Evolutionary conservation across 2,797 vertebrate genomes (phyloP).

Genomic region (Anguilla obscura): DNA sequence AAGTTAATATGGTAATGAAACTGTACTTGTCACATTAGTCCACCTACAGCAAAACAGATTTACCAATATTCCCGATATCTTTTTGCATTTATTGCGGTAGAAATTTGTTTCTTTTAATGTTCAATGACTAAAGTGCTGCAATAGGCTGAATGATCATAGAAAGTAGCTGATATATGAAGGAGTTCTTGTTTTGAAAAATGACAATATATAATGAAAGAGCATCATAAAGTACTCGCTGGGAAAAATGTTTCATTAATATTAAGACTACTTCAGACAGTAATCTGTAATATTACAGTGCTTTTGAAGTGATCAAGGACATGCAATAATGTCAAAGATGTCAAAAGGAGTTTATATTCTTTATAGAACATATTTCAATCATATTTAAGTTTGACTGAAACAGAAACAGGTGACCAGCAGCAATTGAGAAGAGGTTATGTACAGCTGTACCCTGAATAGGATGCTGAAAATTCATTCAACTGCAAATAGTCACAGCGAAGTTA

Average conservation of each 20-base stretch:
- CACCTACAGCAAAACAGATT: background rate
- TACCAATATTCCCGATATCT: background rate
- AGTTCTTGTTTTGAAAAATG: too few relatives aligned
- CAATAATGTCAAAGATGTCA: background rate
- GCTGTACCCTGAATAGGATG: constrained; percentile 12
- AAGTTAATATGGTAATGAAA: background rate
- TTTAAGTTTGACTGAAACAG: background rate
- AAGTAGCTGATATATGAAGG: too few relatives aligned
- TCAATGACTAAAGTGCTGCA: too few relatives aligned
- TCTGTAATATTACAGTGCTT: background rate
- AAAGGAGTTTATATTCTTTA: background rate
- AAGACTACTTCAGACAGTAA: too few relatives aligned
- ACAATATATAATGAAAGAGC: too few relatives aligned
- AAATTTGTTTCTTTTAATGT: too few relatives aligned
- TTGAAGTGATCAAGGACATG: background rate
- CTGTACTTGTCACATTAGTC: background rate
- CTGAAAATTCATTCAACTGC: constrained; percentile 4
- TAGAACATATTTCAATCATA: background rate
- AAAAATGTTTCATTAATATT: too few relatives aligned
- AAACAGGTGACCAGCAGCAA: background rate
- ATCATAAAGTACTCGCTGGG: too few relatives aligned
- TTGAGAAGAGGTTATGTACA: background rate
- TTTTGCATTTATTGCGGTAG: too few relatives aligned
- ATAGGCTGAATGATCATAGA: too few relatives aligned
- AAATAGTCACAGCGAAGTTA: too few relatives aligned